Base-by-base conservation (phyloP, 2,113 vertebrate genomes). In the Microcebus jonahi region DNA sequence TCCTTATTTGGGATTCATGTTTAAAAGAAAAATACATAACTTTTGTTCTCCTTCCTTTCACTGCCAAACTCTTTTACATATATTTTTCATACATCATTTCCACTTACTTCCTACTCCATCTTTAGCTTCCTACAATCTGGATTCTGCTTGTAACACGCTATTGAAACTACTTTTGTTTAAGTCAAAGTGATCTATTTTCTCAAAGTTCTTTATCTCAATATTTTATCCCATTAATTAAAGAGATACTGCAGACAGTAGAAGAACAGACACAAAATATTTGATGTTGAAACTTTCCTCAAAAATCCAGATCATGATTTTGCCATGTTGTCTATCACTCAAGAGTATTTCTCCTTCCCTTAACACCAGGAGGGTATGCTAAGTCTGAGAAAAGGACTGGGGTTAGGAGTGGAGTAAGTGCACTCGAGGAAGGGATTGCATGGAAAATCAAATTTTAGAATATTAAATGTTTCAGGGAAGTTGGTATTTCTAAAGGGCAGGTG, bases 11-110 rank as follows among this genome's bases (percentile, higher is more conserved):
- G 3, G 39, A 12, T 36, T 84, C 31, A 48, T 67, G 53, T 70
- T 91, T 91, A 59, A 95, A 86, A 95, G 36, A 73, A 86, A 57
- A 89, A 70, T 61, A 57, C 7, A 59, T 79, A 76, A 85, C 59
- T 11, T 63, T 53, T 50, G 14, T 5, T 85, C 50, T 36, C 14
- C 18, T 79, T 86, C 3, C 8, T 70, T 95, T 91, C 42, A 85
- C 18, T 77, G 34, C 34, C 70, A 85, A 70, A 59, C 12, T 77
- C 39, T 90, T 59, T 67, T 29, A n/a, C 2, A 55, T 1, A 42
- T 45, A 45, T 45, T 45, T 45, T 45, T 45, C 42, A 45, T 57
- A 57, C 15, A n/a, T 50, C 59, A 68, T 90, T 85, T 84, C 61
- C 50, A 90, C 36, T 68, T 84, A 90, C 36, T 29, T 83, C 42